Evolutionary conservation across 2,113 vertebrate species (phyloP).

Genomic region (Podarcis cretensis): DNA sequence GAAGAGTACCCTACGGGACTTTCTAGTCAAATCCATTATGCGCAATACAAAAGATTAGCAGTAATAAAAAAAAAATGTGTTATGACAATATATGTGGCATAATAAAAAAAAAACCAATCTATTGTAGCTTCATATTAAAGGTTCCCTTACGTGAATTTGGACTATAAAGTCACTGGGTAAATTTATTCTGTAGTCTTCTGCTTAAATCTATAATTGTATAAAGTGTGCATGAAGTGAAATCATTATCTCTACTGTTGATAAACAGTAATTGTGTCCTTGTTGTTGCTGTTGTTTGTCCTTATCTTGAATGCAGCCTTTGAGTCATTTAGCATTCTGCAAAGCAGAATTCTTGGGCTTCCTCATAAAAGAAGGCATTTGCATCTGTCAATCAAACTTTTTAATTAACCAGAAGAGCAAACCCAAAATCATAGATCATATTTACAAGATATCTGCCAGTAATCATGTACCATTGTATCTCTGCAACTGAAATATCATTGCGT

Average conservation of each 20-base stretch:
- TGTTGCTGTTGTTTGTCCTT: not conserved
- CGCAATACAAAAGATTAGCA: not conserved
- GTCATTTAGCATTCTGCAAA: not conserved
- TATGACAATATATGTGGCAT: not conserved
- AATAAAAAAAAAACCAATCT: not conserved
- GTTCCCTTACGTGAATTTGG: not conserved
- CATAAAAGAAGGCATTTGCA: slow-evolving; percentile 34
- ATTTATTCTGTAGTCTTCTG: not conserved
- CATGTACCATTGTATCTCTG: slow-evolving; percentile 61
- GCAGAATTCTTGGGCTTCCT: not conserved
- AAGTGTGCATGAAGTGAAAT: not conserved
- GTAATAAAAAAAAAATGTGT: slow-evolving; percentile 3
- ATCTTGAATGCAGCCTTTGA: not conserved
- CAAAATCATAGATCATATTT: slow-evolving; percentile 73
- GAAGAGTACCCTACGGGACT: not conserved
- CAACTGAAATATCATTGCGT: slow-evolving; percentile 58
- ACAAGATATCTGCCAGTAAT: slow-evolving; percentile 67
- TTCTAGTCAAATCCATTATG: not conserved
- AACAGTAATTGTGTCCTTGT: not conserved
- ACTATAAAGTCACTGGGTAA: not conserved
- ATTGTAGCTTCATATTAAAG: not conserved
- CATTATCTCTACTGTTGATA: not conserved
- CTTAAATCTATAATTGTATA: slow-evolving; percentile 5
- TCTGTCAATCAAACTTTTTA: slow-evolving; percentile 47
- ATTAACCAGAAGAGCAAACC: slow-evolving; percentile 38